A percentile compares a stretch with the other conserved stretches of the same genome.
Conservation (phyloP, 2,888 invertebrate species). For the Mesorhabditis belari region DNA sequence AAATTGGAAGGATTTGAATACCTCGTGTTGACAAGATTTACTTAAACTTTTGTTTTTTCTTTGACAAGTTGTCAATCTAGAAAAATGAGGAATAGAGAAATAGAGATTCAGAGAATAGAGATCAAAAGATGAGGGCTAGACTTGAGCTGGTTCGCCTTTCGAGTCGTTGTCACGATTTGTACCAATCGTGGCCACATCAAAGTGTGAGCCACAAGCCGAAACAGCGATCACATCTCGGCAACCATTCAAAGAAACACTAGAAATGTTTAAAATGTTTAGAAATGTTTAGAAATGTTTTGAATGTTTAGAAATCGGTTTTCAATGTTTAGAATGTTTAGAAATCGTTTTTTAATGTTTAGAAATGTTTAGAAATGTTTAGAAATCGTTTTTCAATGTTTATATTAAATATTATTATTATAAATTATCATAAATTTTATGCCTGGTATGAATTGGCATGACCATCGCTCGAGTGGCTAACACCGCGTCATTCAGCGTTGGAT, state of each 20-base stretch:
- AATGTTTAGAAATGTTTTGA: background rate
- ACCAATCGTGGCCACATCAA: constrained; percentile 9
- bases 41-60: too few relatives aligned
- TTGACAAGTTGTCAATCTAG: too few relatives aligned
- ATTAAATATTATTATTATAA: background rate
- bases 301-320: background rate
- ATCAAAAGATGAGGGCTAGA: background rate
- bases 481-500: background rate
- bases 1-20: too few relatives aligned
- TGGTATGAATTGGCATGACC: background rate
- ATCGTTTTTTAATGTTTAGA: too few relatives aligned
- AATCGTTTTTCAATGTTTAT: background rate
- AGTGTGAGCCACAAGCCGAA: constrained; percentile 27
- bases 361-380: background rate
- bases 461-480: background rate
- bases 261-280: background rate
- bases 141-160: background rate
- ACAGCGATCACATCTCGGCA: constrained; percentile 37
- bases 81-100: background rate
- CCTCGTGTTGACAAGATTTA: too few relatives aligned
- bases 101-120: background rate
- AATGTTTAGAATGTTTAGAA: background rate
- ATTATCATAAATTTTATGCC: too few relatives aligned
- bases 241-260: constrained; percentile 39
- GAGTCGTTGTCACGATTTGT: background rate